Percentiles rank a stretch among this genome's conserved stretches.
Conservation (phyloP, 2,888 invertebrate species). For the Cylindroiulus punctatus region DNA sequence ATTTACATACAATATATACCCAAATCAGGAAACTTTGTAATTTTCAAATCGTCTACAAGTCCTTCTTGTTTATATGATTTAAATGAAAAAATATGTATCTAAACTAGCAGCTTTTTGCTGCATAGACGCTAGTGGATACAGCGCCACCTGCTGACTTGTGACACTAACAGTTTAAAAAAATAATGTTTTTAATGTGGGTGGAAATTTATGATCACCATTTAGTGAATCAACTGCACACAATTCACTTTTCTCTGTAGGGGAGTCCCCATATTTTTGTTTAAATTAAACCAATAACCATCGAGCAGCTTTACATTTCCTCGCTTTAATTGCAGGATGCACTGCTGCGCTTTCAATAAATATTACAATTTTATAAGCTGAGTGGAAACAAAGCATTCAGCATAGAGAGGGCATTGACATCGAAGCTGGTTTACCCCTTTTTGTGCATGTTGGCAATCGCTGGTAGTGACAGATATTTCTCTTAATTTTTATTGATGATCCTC, state of each 20-base stretch:
- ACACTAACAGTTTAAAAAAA: too few relatives aligned
- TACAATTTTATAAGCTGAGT: not conserved
- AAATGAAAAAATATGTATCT: too few relatives aligned
- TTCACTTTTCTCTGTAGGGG: not conserved
- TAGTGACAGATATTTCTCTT: constrained; percentile 25
- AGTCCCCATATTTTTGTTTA: not conserved
- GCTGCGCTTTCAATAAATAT: not conserved
- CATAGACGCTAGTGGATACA: too few relatives aligned
- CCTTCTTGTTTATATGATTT: too few relatives aligned
- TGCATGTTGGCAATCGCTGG: not conserved
- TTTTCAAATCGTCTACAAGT: too few relatives aligned
- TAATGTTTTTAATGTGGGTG: too few relatives aligned
- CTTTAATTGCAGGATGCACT: not conserved
- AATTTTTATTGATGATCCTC: constrained; percentile 43
- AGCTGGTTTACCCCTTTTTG: not conserved
- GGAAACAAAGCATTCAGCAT: not conserved
- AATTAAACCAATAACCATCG: not conserved
- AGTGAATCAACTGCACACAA: too few relatives aligned
- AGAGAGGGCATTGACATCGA: not conserved
- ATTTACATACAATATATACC: too few relatives aligned
- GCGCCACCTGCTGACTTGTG: too few relatives aligned
- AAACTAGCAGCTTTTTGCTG: too few relatives aligned
- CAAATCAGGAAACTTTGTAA: too few relatives aligned
- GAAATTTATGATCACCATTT: too few relatives aligned
- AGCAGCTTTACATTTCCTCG: not conserved